A percentile compares a stretch with the other conserved stretches of the same genome.
phyloP scores from a whole-genome alignment of 2,888 invertebrate species.

The Hymenopus coronatus region DNA sequence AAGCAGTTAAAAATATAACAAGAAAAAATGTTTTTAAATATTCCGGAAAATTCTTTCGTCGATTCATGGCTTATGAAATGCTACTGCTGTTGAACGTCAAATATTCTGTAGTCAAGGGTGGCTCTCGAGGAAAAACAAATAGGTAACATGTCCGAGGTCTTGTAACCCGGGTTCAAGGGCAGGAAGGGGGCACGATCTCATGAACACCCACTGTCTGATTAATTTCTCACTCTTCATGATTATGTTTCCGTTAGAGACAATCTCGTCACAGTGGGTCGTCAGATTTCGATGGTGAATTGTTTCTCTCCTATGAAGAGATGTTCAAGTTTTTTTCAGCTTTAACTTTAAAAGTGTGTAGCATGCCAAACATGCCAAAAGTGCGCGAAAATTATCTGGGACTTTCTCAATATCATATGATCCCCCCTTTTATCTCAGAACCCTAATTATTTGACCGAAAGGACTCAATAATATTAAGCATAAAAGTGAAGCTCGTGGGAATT shows the following conservation, averaged over 20 bases:
- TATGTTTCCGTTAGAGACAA: not conserved
- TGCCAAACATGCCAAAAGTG: not conserved
- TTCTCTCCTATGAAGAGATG: not conserved
- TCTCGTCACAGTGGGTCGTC: not conserved
- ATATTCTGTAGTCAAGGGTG: not conserved
- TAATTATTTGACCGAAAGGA: not conserved
- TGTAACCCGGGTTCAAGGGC: slow-evolving; percentile 27
- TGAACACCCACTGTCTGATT: slow-evolving; percentile 15
- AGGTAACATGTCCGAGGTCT: slow-evolving; percentile 24
- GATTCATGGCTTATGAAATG: not conserved
- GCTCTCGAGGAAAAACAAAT: not conserved
- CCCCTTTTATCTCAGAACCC: too few species aligned
- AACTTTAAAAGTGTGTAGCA: not conserved
- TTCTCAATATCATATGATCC: not conserved
- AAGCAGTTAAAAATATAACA: too few species aligned
- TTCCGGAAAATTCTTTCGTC: not conserved
- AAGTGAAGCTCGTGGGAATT: not conserved
- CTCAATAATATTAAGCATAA: not conserved
- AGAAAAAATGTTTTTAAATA: too few species aligned
- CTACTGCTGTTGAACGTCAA: not conserved
- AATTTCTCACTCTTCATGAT: not conserved
- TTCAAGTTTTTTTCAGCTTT: not conserved
- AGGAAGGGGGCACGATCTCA: slow-evolving; percentile 9
- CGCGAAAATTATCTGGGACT: not conserved
- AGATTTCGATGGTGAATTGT: not conserved